phyloP scores from a whole-genome alignment of 2,888 invertebrate genomes.

The Lepeophtheirus nordmannii region DNA sequence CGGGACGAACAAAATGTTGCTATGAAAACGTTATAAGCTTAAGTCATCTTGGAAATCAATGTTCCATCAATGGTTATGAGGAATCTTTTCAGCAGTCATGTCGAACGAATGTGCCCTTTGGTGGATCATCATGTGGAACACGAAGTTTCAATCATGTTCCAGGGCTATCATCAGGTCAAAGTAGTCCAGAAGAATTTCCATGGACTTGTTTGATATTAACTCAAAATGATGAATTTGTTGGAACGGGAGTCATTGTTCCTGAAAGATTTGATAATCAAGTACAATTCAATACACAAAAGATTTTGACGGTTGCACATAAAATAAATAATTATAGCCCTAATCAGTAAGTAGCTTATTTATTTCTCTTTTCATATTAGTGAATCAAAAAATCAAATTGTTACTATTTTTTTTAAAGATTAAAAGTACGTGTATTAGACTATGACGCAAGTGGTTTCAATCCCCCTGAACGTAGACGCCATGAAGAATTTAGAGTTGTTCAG shows the following conservation, averaged over 20 bases:
- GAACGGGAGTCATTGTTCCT: slow-evolving; percentile 22
- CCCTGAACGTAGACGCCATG: slow-evolving; percentile 5
- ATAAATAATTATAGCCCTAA: background rate
- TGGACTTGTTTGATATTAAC: slow-evolving; percentile 20
- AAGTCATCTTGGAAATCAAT: background rate
- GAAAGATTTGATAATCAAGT: slow-evolving; percentile 7
- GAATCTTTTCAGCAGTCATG: slow-evolving; percentile 2
- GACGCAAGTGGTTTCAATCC: slow-evolving; percentile 16
- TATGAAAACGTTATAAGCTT: background rate
- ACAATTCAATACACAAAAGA: slow-evolving; percentile 10
- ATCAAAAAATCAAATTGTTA: background rate
- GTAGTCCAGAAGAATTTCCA: slow-evolving; percentile 24
- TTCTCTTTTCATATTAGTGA: background rate
- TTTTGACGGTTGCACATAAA: slow-evolving; percentile 23
- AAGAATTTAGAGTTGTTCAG: slow-evolving; percentile 15
- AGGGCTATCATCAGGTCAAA: background rate
- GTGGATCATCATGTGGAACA: background rate
- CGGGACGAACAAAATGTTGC: background rate
- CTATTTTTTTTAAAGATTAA: slow-evolving; percentile 1
- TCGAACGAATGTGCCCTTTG: background rate
- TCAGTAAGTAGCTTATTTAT: slow-evolving; percentile 24
- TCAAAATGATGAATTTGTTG: slow-evolving; percentile 15
- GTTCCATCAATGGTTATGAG: background rate
- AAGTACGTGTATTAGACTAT: slow-evolving; percentile 21
- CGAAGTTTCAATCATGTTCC: slow-evolving; percentile 4